These are phyloP conservation scores for Sardina pilchardus DNA, from an alignment of 2,113 vertebrate genomes.

Conservation along the genomic window DNA sequence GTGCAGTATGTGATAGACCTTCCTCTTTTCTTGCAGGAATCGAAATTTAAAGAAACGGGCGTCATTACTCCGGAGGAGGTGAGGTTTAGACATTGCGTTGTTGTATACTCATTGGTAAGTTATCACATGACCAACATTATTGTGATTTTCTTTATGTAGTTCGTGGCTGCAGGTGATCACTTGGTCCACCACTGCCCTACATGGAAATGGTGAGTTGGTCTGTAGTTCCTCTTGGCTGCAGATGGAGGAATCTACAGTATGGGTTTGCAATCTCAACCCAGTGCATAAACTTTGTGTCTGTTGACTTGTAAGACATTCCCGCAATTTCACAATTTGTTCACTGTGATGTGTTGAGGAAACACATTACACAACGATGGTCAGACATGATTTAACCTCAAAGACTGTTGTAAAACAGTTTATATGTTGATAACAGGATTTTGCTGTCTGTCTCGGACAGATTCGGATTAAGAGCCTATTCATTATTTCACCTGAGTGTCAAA, in stretches of 20 bases:
- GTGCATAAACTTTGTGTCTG: neutral
- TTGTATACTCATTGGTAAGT: conserved; percentile 24
- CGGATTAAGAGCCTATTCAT: neutral
- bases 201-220: conserved; percentile 92
- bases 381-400: neutral
- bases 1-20: neutral
- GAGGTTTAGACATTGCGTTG: conserved; percentile 44
- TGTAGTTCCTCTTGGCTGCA: no score
- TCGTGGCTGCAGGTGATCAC: conserved; percentile 96
- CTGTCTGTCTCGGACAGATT: neutral
- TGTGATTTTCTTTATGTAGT: conserved; percentile 70
- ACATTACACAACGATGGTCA: neutral
- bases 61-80: conserved; percentile 98
- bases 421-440: neutral
- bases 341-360: neutral
- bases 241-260: neutral
- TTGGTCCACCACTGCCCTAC: conserved; percentile 98
- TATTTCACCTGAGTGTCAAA: neutral
- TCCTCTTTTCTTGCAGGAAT: conserved; percentile 78
- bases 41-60: conserved; percentile 98
- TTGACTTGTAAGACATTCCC: neutral
- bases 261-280: neutral
- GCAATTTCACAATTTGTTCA: neutral
- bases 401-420: neutral
- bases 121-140: neutral